These are phyloP conservation scores for Steinernema feltiae DNA, from an alignment of 1,140 invertebrate species.

Conservation along the genomic window DNA sequence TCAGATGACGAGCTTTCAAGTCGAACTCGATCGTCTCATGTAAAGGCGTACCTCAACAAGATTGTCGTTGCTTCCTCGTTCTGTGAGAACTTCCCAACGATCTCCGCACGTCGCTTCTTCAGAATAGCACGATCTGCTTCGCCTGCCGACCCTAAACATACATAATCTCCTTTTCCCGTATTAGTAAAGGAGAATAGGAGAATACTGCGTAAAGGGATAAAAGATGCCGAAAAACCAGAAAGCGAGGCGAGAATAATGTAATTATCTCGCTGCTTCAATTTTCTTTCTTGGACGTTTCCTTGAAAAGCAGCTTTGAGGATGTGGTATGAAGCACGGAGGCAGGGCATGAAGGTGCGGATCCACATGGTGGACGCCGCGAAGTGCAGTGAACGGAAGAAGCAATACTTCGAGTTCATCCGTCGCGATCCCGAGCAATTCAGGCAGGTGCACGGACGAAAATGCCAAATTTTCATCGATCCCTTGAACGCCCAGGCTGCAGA, in stretches of 20 bases:
- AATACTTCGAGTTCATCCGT: no score
- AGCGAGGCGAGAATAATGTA: conserved; percentile 20
- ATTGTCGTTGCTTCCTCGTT: conserved; percentile 50
- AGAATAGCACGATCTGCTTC: conserved; percentile 47
- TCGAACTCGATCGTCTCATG: conserved; percentile 27
- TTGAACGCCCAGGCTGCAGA: conserved; percentile 90
- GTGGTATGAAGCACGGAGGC: no score
- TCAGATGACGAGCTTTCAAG: no score
- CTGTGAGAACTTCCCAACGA: conserved; percentile 43
- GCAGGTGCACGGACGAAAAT: conserved; percentile 93
- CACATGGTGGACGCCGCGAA: conserved; percentile 75
- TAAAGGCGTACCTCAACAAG: conserved; percentile 40
- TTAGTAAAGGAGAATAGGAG: conserved; percentile 12
- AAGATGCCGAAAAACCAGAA: neutral
- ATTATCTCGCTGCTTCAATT: conserved; percentile 43
- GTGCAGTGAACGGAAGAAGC: no score
- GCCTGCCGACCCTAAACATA: conserved; percentile 49
- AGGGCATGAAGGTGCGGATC: conserved; percentile 95
- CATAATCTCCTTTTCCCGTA: conserved; percentile 43
- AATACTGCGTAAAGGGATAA: neutral
- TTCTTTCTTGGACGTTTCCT: no score
- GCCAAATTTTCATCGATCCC: conserved; percentile 86
- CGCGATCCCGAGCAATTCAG: no score
- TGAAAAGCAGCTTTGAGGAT: no score
- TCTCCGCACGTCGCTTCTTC: conserved; percentile 41